Evolutionary conservation across 2,888 invertebrate species (phyloP).

Genomic region (Dolichomitus sp.): DNA sequence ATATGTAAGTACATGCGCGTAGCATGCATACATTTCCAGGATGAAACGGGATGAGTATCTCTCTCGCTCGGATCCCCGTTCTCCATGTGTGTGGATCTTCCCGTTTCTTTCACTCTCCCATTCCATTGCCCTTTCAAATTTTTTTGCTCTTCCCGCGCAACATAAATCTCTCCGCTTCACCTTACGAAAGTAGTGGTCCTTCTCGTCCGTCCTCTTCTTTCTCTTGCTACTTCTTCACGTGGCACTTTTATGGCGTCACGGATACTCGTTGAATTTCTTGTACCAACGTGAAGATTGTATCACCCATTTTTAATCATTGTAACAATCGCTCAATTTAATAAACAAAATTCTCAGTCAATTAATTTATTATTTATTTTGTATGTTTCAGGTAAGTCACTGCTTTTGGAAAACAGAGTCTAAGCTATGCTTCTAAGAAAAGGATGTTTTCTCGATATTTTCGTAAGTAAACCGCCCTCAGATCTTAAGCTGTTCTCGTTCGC

Average conservation of each 20-base stretch:
- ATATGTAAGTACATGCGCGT: conserved; percentile 6
- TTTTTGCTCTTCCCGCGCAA: conserved; percentile 58
- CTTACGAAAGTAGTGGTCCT: conserved; percentile 35
- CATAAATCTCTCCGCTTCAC: conserved; percentile 73
- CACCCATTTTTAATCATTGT: conserved; percentile 1
- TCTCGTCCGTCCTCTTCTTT: conserved; percentile 19
- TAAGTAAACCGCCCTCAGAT: conserved; percentile 47
- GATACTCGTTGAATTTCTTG: conserved; percentile 9
- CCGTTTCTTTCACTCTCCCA: conserved; percentile 25
- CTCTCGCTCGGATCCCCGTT: conserved; percentile 13
- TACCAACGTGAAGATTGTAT: conserved; percentile 10
- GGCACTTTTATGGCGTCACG: conserved; percentile 32
- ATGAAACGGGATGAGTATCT: conserved; percentile 32
- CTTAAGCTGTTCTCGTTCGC: conserved; percentile 5
- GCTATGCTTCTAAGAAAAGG: neutral
- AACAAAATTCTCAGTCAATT: conserved; percentile 37
- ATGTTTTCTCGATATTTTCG: conserved; percentile 12
- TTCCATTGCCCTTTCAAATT: conserved; percentile 62
- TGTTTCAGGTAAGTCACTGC: conserved; percentile 81
- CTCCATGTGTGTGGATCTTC: conserved; percentile 13
- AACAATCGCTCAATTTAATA: conserved; percentile 1
- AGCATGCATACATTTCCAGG: conserved; percentile 10
- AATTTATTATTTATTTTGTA: conserved; percentile 68
- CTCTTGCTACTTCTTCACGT: conserved; percentile 21
- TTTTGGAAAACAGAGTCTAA: conserved; percentile 1